Evolutionary conservation across 2,797 vertebrate genomes (phyloP).

Genomic region (Sebastes taczanowskii): DNA sequence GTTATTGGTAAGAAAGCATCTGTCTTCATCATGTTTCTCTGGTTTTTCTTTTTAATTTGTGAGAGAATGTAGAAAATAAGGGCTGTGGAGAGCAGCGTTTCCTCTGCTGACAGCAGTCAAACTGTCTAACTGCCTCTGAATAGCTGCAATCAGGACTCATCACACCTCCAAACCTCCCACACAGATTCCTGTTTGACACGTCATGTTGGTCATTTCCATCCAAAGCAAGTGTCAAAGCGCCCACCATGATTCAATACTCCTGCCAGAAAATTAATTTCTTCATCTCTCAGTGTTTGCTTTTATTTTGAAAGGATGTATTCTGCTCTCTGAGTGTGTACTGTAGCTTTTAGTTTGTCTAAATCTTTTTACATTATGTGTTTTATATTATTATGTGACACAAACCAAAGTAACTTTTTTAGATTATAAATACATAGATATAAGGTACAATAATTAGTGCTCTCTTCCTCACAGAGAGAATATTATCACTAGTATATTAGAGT

Average conservation of each 20-base stretch:
- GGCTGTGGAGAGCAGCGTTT: no score
- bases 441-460: not conserved
- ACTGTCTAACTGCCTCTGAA: conserved; percentile 1
- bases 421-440: no score
- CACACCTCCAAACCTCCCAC: conserved; percentile 22
- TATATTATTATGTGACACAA: not conserved
- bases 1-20: no score
- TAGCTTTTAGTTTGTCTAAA: not conserved
- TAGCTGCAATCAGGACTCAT: conserved; percentile 22
- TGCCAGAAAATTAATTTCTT: not conserved
- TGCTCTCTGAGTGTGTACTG: not conserved
- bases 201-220: not conserved
- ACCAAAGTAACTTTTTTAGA: no score
- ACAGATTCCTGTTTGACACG: conserved; percentile 16
- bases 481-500: no score
- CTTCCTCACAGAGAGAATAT: not conserved
- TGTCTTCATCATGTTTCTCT: not conserved
- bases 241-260: not conserved
- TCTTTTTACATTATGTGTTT: not conserved
- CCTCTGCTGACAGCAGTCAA: not conserved
- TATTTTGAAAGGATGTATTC: not conserved
- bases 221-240: not conserved
- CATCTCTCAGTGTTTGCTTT: not conserved
- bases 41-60: not conserved
- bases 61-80: no score